Evolutionary conservation across 2,888 invertebrate species (phyloP), one percentile per base, ranked within the genome.

Genomic region (Apoderus coryli): DNA sequence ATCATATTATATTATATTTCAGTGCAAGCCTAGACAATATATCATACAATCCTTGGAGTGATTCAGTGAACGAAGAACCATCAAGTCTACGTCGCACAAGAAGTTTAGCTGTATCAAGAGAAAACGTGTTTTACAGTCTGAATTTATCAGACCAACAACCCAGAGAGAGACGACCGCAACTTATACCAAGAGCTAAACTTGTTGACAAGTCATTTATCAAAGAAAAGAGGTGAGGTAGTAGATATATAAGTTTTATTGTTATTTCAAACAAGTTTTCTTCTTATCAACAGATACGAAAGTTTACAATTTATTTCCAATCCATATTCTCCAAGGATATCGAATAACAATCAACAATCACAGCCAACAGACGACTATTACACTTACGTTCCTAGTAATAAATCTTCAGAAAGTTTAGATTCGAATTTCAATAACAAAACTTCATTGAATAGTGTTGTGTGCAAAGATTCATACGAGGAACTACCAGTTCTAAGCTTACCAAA

Each of bases 181-280:
- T 82, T 34, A 82, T 82, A 58, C 82, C 82, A 35, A 67, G 82
- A 46, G 80, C 80, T 29, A 77, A 76, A 52, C 64, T 82, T 40
- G 77, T 79, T 48, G 78, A 79, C 58, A 73, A 75, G 46, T 72
- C 72, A 53, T 70, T 76, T 24, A 39, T 38, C 12, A 43, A 36
- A 30, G 46, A 47, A 19, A 38, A 37, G 6, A 71, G 76, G 78
- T 77, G 61, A 61, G 43, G 39, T 16, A n/a, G n/a, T 23, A 26
- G 28, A 24, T 16, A 25, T 10, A 14, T 4, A 24, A 22, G 4
- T 12, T 27, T 10, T 19, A 29, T 2, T 15, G 10, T 14, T 14
- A n/a, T n/a, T n/a, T n/a, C n/a, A n/a, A n/a, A n/a, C n/a, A n/a
- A n/a, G n/a, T n/a, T n/a, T n/a, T n/a, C n/a, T n/a, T n/a, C n/a